phyloP scores from a whole-genome alignment of 2,113 vertebrate genomes.

The Setophaga coronata region DNA sequence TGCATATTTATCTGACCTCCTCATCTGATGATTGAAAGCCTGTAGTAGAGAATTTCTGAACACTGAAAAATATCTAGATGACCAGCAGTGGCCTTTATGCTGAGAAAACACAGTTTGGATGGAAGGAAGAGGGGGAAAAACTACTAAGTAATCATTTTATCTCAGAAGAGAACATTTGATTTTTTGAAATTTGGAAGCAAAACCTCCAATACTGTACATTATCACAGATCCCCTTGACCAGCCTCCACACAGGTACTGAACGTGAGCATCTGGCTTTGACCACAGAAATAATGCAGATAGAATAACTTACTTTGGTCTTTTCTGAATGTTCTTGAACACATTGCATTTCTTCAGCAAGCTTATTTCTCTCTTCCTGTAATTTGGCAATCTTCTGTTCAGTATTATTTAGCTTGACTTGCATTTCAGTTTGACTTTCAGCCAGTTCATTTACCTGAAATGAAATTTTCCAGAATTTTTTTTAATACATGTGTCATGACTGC shows the following conservation, averaged over 20 bases:
- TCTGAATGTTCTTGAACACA: slow-evolving; percentile 32
- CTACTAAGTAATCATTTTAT: background rate
- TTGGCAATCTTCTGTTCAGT: slow-evolving; percentile 18
- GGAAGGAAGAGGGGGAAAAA: background rate
- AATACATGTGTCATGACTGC: background rate
- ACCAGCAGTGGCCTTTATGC: accelerated
- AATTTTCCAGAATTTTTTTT: background rate
- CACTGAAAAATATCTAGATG: background rate
- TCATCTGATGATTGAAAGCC: background rate
- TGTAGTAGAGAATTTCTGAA: background rate
- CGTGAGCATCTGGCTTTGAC: background rate
- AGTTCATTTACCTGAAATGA: slow-evolving; percentile 71
- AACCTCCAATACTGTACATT: background rate
- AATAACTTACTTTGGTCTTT: slow-evolving; percentile 63
- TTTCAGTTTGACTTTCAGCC: background rate
- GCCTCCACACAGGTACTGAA: background rate
- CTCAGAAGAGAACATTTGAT: background rate
- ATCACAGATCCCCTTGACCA: background rate
- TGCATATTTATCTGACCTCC: background rate
- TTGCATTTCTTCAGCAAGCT: slow-evolving; percentile 62
- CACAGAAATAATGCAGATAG: background rate
- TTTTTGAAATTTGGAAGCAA: background rate
- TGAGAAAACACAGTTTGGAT: background rate
- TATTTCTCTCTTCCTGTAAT: slow-evolving; percentile 66
- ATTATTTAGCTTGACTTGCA: slow-evolving; percentile 56